Base-by-base conservation (phyloP, 2,113 vertebrate genomes). In the Oceanodroma tethys region DNA sequence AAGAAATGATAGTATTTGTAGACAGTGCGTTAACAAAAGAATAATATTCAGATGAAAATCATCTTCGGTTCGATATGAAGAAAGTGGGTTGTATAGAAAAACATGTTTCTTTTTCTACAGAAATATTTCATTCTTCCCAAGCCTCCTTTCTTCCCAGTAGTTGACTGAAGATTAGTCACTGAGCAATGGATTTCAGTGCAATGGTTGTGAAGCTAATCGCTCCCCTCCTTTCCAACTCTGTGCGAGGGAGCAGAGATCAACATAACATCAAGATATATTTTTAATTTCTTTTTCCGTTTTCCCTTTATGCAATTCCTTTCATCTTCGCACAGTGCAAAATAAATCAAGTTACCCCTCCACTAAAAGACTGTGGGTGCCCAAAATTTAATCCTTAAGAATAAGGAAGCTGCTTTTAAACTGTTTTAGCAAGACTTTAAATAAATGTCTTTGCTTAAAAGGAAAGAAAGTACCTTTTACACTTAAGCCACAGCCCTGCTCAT, bases 201-300 rank as follows among this genome's bases (percentile, higher is more conserved):
- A 10, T 11, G 3, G 2, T 7, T 6, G 23, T 34, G 4, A 40
- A 70, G 16, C 29, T n/a, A 7, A 40, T 17, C 1, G 0, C 48
- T 36, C 34, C 45, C 19, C 56, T 32, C 29, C 71, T n/a, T 62
- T 32, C 88, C 30, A 27, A 18, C 62, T 20, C n/a, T 10, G 11
- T 7, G 3, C 14, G 6, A 9, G 26, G 50, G 38, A 23, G 36
- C 36, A 0, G 11, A 47, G 16, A 27, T 34, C 55, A 62, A 36
- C 11, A 2, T 2, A 53, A 23, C 36, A 17, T 29, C 19, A 7
- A 2, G 53, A 26, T 32, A 14, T 27, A n/a, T 26, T 9, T 48
- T 34, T 25, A 11, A 18, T 56, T 73, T 42, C 19, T 13, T 50
- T 16, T 5, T 16, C 34, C 13, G 34, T 59, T 13, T 48, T 16